A percentile compares a stretch with the other conserved stretches of the same genome.
phyloP scores from a whole-genome alignment of 2,113 vertebrate genomes.

The Rattus norvegicus region GRCr8 NC_086025.1:49845001-49845500 shows the following conservation, averaged over 20 bases:
- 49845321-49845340: not conserved
- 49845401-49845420: not conserved
- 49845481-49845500: not conserved
- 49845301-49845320: not conserved
- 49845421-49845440: not conserved
- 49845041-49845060: not conserved
- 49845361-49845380: conserved; percentile 12
- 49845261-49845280: not conserved
- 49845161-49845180: not conserved
- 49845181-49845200: not conserved
- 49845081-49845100: not conserved
- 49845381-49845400: not conserved
- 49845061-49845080: conserved; percentile 1
- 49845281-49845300: not conserved
- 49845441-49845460: not conserved
- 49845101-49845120: not conserved
- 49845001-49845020: not conserved
- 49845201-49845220: not conserved
- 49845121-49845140: not conserved
- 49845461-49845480: conserved; percentile 9
- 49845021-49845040: not conserved
- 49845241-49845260: conserved; percentile 14
- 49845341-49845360: conserved; percentile 5
- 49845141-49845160: not conserved
- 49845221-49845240: not conserved